phyloP scores from a whole-genome alignment of 35 echinoderm and acorn worm species.

The Ophioderma brevispina region DNA sequence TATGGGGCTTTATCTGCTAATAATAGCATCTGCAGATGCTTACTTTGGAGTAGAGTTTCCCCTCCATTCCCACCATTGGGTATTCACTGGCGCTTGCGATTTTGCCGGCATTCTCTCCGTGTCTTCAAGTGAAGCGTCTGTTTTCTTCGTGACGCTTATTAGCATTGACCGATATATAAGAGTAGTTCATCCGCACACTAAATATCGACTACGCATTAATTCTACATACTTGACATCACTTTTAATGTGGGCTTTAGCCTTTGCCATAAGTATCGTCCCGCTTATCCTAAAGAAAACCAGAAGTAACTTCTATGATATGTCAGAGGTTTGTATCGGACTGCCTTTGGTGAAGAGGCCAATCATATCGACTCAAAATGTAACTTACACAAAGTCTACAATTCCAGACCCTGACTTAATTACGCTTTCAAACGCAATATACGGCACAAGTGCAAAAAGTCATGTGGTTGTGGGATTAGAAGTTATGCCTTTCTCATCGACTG shows the following conservation, averaged over 20 bases:
- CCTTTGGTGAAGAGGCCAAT: slow-evolving; percentile 51
- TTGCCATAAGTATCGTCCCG: slow-evolving; percentile 36
- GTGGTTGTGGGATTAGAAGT: background rate
- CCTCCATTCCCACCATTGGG: slow-evolving; percentile 38
- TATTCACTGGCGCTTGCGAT: slow-evolving; percentile 15
- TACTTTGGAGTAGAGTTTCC: slow-evolving; percentile 63
- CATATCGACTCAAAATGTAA: background rate
- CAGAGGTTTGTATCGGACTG: slow-evolving; percentile 70
- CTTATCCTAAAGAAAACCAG: slow-evolving; percentile 19
- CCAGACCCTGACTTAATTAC: slow-evolving; percentile 9
- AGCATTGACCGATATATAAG: slow-evolving; percentile 75
- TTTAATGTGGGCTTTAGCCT: slow-evolving; percentile 31
- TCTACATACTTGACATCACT: slow-evolving; percentile 4
- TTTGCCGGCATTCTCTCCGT: slow-evolving; percentile 58
- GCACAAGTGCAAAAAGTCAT: background rate
- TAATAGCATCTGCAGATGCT: slow-evolving; percentile 57
- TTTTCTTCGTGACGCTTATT: slow-evolving; percentile 60
- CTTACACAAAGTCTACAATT: background rate
- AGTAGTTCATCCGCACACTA: slow-evolving; percentile 66
- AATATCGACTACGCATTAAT: slow-evolving; percentile 32
- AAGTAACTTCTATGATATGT: slow-evolving; percentile 56
- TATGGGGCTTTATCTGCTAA: slow-evolving; percentile 71
- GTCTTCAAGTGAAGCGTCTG: slow-evolving; percentile 63
- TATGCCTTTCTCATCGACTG: slow-evolving; percentile 46
- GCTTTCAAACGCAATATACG: background rate